Base-by-base conservation (phyloP, 2,797 vertebrate species). In the Phalloptychus januarius region DNA sequence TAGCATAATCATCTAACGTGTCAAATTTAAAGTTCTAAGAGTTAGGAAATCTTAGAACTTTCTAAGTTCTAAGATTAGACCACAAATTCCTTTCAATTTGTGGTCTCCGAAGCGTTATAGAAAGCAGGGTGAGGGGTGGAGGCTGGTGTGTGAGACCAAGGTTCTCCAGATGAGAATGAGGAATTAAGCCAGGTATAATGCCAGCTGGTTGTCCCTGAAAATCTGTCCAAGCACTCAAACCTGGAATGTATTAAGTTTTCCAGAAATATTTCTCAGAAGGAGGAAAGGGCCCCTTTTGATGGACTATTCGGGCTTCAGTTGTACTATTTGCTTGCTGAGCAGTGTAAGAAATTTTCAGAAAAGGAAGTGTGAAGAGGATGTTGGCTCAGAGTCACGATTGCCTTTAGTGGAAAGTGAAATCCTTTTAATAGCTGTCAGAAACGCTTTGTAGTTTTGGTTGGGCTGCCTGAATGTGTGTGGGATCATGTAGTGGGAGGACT, bases 291-390 rank as follows among this genome's bases (percentile, higher is more conserved):
- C 40, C 1, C 5, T 28, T n/a, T 28, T 58, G 0, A 5, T 79
- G 16, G 79, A 28, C 1, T 16, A 75, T 11, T 40, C 5, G 20
- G 63, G 54, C 8, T 36, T 74, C 5, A 28, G 56, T 36, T 56
- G 33, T 54, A 58, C 74, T 79, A 28, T 76, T 56, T 58, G n/a
- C 33, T 36, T 88, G 33, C 76, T 78, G 58, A 79, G 46, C 28
- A 76, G 56, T 80, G 54, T 78, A 83, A 80, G 77, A 79, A 72
- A 78, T 83, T 16, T 75, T 85, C 31, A 79, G 65, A 78, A 85
- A 83, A 72, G 91, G 93, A 94, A 95, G 86, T 89, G 90, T 86
- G 85, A 94, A 93, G 78, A 83, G 91, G 90, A 93, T 92, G 89
- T 93, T 88, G 52, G 74, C 78, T 86, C 36, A 44, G 31, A 83